Conservation (phyloP, 1,140 invertebrate genomes). For the Cotesia glomerata region DNA sequence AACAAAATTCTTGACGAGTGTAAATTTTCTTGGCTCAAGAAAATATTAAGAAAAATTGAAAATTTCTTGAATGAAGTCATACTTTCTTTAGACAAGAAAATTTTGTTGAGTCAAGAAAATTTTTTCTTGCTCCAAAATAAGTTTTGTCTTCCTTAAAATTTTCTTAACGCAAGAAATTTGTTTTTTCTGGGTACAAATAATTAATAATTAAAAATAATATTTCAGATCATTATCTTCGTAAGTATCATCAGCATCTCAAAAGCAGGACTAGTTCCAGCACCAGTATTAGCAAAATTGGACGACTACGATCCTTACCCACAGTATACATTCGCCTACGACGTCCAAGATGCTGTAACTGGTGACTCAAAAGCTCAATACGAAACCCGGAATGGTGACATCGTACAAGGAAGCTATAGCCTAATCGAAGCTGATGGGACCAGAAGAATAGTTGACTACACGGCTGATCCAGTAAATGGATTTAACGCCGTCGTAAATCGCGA, state of each 20-base stretch:
- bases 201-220: neutral
- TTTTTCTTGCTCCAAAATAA: too few species aligned
- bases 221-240: neutral
- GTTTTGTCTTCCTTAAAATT: too few species aligned
- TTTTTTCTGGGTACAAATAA: too few species aligned
- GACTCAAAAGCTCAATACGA: constrained; percentile 26
- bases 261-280: constrained; percentile 23
- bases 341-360: constrained; percentile 25
- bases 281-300: constrained; percentile 34
- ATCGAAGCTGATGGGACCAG: constrained; percentile 28
- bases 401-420: constrained; percentile 26
- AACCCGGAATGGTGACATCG: constrained; percentile 21
- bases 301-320: constrained; percentile 23
- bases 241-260: neutral
- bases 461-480: constrained; percentile 28
- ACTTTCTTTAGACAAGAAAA: too few species aligned
- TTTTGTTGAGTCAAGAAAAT: too few species aligned
- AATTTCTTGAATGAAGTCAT: too few species aligned
- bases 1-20: too few species aligned
- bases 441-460: constrained; percentile 27
- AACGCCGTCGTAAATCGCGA: constrained; percentile 24
- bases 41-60: too few species aligned
- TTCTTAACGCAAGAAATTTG: too few species aligned
- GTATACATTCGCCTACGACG: constrained; percentile 23
- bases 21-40: too few species aligned